Percentiles rank a stretch among this genome's conserved stretches.
Evolutionary conservation across 53 echinoderm and acorn worm species (phyloP).

Genomic region (Hippasteria phrygiana): DNA sequence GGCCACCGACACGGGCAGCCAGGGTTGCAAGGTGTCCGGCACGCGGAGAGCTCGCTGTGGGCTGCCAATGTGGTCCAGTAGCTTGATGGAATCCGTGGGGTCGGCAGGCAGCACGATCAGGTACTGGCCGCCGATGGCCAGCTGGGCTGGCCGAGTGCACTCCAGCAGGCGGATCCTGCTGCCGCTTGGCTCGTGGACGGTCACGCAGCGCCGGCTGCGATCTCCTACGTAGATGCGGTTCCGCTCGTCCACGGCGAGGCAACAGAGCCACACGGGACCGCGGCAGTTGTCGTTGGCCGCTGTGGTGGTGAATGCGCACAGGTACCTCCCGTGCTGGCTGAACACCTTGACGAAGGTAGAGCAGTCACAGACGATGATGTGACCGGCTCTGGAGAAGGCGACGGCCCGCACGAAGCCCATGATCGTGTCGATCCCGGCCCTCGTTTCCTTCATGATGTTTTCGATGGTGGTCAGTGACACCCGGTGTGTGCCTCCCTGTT

Average conservation of each 20-base stretch:
- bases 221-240: constrained; percentile 38
- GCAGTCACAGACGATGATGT: constrained; percentile 48
- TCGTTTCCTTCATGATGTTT: not conserved
- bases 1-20: constrained; percentile 22
- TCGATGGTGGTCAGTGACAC: not conserved
- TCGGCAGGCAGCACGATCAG: constrained; percentile 35
- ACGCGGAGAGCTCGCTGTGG: constrained; percentile 1
- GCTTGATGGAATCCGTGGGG: constrained; percentile 42
- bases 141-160: constrained; percentile 32
- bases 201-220: constrained; percentile 42
- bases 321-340: constrained; percentile 25
- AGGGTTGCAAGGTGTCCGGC: not conserved
- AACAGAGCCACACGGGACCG: constrained; percentile 25
- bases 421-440: constrained; percentile 12
- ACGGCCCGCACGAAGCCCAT: constrained; percentile 12
- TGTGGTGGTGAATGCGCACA: constrained; percentile 39
- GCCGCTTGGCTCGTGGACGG: constrained; percentile 21
- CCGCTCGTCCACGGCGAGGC: constrained; percentile 30
- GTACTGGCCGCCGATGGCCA: constrained; percentile 2
- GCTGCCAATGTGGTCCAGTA: constrained; percentile 13
- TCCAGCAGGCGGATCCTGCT: constrained; percentile 8
- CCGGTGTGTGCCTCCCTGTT: not conserved
- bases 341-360: constrained; percentile 36
- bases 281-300: not conserved
- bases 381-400: constrained; percentile 12